These are phyloP conservation scores for Meloidogyne hapla DNA, from an alignment of 1,140 invertebrate species.

Conservation along the genomic window DNA sequence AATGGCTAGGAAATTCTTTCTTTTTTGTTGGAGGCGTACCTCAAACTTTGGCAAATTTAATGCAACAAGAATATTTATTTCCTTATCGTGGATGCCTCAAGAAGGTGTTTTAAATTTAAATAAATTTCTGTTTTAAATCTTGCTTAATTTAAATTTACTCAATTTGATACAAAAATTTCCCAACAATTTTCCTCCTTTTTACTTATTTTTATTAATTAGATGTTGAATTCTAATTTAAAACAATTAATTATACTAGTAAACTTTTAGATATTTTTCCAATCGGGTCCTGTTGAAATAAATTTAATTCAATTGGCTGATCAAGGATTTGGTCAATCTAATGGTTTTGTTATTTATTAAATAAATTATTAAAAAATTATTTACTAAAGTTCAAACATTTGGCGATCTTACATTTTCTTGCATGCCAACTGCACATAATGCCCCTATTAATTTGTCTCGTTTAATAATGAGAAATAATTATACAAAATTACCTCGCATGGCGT, in stretches of 20 bases:
- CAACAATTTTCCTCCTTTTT: rapidly evolving
- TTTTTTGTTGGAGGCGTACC: conserved; percentile 86
- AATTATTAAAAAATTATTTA: neutral
- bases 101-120: conserved; percentile 72
- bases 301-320: conserved; percentile 82
- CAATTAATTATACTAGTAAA: conserved; percentile 12
- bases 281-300: conserved; percentile 81
- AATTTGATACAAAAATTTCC: no score
- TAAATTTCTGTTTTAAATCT: neutral
- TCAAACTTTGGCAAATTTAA: conserved; percentile 70
- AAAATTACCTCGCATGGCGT: conserved; percentile 57
- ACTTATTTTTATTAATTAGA: neutral
- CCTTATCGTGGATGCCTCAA: conserved; percentile 92
- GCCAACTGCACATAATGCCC: conserved; percentile 35
- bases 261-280: conserved; percentile 81
- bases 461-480: conserved; percentile 45
- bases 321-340: conserved; percentile 73
- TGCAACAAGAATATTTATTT: conserved; percentile 64
- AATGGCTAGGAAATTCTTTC: conserved; percentile 70
- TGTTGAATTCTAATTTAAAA: no score
- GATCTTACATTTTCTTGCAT: conserved; percentile 74
- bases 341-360: neutral
- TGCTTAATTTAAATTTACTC: no score
- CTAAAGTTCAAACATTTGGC: conserved; percentile 78
- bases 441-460: conserved; percentile 62